Conservation (phyloP, 1,140 invertebrate species). For the Delia radicum region DNA sequence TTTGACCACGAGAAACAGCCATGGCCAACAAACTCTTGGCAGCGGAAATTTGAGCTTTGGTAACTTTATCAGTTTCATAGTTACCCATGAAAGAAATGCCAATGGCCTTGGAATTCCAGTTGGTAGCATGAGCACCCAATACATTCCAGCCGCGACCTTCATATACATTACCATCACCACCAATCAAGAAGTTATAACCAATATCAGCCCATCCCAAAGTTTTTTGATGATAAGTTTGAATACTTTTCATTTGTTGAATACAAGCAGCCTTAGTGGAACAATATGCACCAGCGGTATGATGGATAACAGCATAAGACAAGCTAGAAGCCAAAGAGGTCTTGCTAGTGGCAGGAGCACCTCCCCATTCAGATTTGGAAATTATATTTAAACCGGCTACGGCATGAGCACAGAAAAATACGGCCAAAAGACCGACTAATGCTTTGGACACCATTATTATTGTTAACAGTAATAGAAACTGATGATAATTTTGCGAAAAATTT, state of each 20-base stretch:
- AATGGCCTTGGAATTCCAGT: conserved; percentile 67
- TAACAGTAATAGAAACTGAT: not conserved
- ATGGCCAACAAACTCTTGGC: conserved; percentile 63
- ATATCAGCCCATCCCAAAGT: conserved; percentile 68
- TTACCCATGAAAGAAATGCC: conserved; percentile 67
- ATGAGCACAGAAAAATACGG: conserved; percentile 40
- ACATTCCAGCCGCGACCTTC: conserved; percentile 73
- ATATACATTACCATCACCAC: conserved; percentile 61
- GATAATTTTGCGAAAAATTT: not conserved
- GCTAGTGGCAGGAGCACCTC: conserved; percentile 59
- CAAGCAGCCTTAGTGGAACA: conserved; percentile 58
- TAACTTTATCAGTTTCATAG: conserved; percentile 53
- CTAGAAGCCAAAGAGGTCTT: conserved; percentile 58
- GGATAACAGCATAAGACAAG: conserved; percentile 72
- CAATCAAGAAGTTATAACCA: conserved; percentile 65
- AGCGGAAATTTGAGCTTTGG: conserved; percentile 52
- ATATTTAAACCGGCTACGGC: conserved; percentile 47
- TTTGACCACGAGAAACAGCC: conserved; percentile 63
- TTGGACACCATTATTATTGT: conserved; percentile 7
- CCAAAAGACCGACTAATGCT: conserved; percentile 28
- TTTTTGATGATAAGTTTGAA: conserved; percentile 64
- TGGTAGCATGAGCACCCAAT: conserved; percentile 66
- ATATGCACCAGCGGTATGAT: conserved; percentile 68
- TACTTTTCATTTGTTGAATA: conserved; percentile 58
- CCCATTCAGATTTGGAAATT: conserved; percentile 64